Evolutionary conservation across 1,140 invertebrate genomes (phyloP).

Genomic region (Diorhabda elongata): DNA sequence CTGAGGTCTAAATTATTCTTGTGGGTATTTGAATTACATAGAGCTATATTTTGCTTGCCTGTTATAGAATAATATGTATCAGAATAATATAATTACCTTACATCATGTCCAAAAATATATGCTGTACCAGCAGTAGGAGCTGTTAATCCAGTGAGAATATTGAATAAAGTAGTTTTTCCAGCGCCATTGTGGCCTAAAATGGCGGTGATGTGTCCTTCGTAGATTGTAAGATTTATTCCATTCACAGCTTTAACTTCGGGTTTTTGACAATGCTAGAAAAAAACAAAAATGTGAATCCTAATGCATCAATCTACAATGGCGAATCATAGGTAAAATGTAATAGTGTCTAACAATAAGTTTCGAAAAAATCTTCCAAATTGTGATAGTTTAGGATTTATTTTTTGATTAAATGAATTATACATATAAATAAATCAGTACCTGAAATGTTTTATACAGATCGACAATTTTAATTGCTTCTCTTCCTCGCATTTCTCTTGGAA

Average conservation of each 20-base stretch:
- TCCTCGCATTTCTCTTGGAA: slow-evolving; percentile 67
- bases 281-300: too few species aligned
- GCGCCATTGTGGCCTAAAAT: slow-evolving; percentile 88
- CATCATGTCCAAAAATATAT: slow-evolving; percentile 71
- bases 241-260: slow-evolving; percentile 56
- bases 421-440: slow-evolving; percentile 34
- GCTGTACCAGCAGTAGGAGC: slow-evolving; percentile 69
- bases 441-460: slow-evolving; percentile 67
- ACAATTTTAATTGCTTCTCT: slow-evolving; percentile 73
- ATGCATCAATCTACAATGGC: too few species aligned
- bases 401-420: background rate
- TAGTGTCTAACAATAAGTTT: background rate
- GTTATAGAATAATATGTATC: too few species aligned
- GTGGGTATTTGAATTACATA: too few species aligned
- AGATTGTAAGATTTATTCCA: slow-evolving; percentile 69
- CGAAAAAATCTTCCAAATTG: background rate
- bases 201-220: slow-evolving; percentile 79
- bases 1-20: too few species aligned
- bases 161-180: slow-evolving; percentile 81
- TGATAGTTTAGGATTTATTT: background rate
- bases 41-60: too few species aligned
- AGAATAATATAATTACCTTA: slow-evolving; percentile 40
- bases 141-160: slow-evolving; percentile 80
- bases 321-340: too few species aligned
- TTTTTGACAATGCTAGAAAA: slow-evolving; percentile 49